Conservation (phyloP, 2,888 invertebrate species). For the Alentia gelatinosa region DNA sequence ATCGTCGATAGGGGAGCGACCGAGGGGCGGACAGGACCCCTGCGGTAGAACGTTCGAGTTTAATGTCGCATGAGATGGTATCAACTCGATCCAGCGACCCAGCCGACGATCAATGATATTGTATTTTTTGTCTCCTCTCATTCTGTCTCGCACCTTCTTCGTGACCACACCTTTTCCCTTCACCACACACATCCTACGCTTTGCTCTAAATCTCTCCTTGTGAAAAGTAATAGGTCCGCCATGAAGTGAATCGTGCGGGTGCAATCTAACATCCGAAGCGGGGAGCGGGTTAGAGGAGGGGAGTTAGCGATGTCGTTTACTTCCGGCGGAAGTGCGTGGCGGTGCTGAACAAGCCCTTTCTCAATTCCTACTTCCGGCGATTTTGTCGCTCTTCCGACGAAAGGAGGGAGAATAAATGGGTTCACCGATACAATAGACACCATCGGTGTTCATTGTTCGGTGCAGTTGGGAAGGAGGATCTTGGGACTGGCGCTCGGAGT, state of each 20-base stretch:
- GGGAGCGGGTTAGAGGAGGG: too few species aligned
- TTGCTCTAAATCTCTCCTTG: too few species aligned
- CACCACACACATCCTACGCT: too few species aligned
- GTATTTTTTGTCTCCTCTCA: not conserved
- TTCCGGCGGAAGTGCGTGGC: not conserved
- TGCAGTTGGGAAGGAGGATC: not conserved
- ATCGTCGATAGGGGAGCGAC: not conserved
- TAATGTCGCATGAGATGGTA: conserved; percentile 3
- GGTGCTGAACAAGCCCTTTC: not conserved
- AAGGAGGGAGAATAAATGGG: not conserved
- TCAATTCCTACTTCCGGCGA: not conserved
- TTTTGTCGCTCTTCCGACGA: not conserved
- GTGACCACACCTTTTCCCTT: too few species aligned
- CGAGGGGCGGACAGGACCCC: not conserved
- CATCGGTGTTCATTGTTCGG: not conserved
- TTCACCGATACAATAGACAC: not conserved
- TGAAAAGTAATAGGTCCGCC: too few species aligned
- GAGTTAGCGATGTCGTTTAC: not conserved
- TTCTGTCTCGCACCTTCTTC: too few species aligned
- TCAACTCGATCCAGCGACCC: not conserved
- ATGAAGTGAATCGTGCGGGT: too few species aligned
- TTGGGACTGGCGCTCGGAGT: not conserved
- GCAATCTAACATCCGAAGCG: too few species aligned
- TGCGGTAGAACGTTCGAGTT: not conserved
- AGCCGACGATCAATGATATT: not conserved